phyloP scores from a whole-genome alignment of 2,888 invertebrate genomes.

The Sminthurides aquaticus region DNA sequence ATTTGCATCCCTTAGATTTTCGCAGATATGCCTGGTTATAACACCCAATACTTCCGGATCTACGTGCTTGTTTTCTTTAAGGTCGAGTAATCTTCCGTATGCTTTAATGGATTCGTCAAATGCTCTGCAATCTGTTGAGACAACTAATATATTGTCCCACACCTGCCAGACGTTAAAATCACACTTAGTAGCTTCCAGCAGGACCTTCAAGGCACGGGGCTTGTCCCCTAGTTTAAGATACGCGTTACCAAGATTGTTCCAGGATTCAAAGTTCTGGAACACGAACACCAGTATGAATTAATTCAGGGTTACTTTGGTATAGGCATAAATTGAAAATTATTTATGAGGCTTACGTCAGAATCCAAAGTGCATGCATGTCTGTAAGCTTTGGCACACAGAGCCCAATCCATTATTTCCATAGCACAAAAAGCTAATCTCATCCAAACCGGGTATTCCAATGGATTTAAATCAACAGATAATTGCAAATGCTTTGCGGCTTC shows the following conservation, averaged over 20 bases:
- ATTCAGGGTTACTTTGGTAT: slow-evolving; percentile 1
- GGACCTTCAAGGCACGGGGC: slow-evolving; percentile 69
- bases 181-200: slow-evolving; percentile 81
- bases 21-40: slow-evolving; percentile 61
- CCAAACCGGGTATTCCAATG: slow-evolving; percentile 80
- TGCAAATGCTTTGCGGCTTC: slow-evolving; percentile 74
- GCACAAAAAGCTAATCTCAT: slow-evolving; percentile 78
- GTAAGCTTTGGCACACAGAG: slow-evolving; percentile 74
- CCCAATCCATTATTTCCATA: slow-evolving; percentile 69
- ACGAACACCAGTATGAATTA: slow-evolving; percentile 1
- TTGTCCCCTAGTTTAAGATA: slow-evolving; percentile 82
- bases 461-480: slow-evolving; percentile 74
- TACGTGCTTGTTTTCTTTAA: slow-evolving; percentile 65
- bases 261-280: slow-evolving; percentile 80
- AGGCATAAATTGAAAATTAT: slow-evolving; percentile 7
- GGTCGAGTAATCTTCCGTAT: slow-evolving; percentile 74
- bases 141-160: slow-evolving; percentile 90
- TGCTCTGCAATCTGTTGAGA: slow-evolving; percentile 76
- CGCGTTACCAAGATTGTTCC: slow-evolving; percentile 95
- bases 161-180: slow-evolving; percentile 79
- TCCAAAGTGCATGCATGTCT: slow-evolving; percentile 80
- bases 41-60: slow-evolving; percentile 69
- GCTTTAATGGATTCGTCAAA: slow-evolving; percentile 76
- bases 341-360: slow-evolving; percentile 51
- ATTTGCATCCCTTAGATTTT: slow-evolving; percentile 57